Conservation (phyloP, 1,140 invertebrate genomes). For the Ips nitidus region DNA sequence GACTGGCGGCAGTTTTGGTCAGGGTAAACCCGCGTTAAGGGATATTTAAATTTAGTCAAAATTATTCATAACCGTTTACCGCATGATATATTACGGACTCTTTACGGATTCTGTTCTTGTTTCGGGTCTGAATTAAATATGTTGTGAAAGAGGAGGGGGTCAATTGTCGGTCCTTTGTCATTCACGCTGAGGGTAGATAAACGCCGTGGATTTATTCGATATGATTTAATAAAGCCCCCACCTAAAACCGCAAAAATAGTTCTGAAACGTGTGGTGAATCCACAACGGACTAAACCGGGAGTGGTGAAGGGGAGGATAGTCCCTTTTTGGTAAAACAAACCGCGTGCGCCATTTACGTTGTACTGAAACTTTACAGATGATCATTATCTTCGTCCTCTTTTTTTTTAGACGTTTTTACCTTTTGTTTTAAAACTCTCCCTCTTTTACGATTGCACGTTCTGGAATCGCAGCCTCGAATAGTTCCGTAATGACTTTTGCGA, state of each 20-base stretch:
- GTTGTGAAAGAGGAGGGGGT: background rate
- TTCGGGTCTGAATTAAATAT: slow-evolving; percentile 6
- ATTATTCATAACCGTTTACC: slow-evolving; percentile 15
- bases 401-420: slow-evolving; percentile 1
- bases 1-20: slow-evolving; percentile 1
- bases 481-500: slow-evolving; percentile 26
- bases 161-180: slow-evolving; percentile 7
- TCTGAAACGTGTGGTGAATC: slow-evolving; percentile 17
- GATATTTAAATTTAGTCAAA: slow-evolving; percentile 14
- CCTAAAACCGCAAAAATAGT: slow-evolving; percentile 26
- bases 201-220: background rate
- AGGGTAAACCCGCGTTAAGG: slow-evolving; percentile 11
- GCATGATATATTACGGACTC: slow-evolving; percentile 7
- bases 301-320: background rate
- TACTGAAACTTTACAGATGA: slow-evolving; percentile 32
- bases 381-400: slow-evolving; percentile 23
- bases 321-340: slow-evolving; percentile 24
- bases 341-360: slow-evolving; percentile 32
- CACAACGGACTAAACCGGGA: slow-evolving; percentile 2
- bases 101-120: slow-evolving; percentile 3
- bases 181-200: background rate
- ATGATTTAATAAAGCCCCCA: slow-evolving; percentile 25
- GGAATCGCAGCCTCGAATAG: slow-evolving; percentile 24
- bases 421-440: slow-evolving; percentile 18
- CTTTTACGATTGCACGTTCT: slow-evolving; percentile 27